phyloP scores from a whole-genome alignment of 2,888 invertebrate genomes.

The Xestia c-nigrum region DNA sequence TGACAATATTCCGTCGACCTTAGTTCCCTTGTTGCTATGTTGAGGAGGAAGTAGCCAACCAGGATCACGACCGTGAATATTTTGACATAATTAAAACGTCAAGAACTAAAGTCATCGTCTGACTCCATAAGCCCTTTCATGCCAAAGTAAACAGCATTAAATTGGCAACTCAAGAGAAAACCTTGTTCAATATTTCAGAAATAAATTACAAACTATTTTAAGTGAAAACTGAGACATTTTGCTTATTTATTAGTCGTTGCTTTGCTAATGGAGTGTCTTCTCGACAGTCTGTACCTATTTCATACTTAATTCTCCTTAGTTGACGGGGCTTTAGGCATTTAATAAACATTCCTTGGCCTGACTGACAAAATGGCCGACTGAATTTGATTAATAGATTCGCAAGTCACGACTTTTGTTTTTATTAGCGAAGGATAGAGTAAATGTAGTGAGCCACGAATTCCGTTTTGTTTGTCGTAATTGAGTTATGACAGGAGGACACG shows the following conservation, averaged over 20 bases:
- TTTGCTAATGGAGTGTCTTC: constrained; percentile 44
- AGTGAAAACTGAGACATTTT: constrained; percentile 37
- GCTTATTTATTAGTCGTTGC: constrained; percentile 33
- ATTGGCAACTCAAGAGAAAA: constrained; percentile 12
- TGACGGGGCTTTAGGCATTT: constrained; percentile 49
- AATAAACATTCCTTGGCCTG: constrained; percentile 36
- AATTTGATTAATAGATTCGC: constrained; percentile 41
- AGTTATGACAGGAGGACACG: background rate
- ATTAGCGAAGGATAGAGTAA: constrained; percentile 4
- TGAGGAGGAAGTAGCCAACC: no score
- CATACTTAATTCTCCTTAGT: constrained; percentile 49
- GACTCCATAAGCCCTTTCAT: background rate
- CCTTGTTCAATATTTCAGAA: constrained; percentile 28
- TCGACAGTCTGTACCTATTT: constrained; percentile 37
- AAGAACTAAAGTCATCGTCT: constrained; percentile 1
- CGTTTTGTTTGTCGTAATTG: constrained; percentile 9
- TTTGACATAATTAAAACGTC: constrained; percentile 26
- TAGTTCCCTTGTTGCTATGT: background rate
- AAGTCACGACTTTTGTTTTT: constrained; percentile 30
- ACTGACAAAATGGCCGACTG: constrained; percentile 38
- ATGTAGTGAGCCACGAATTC: constrained; percentile 10
- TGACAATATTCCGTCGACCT: background rate
- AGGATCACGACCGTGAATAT: background rate
- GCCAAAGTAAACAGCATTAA: constrained; percentile 21
- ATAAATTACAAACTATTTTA: constrained; percentile 48